Conservation (phyloP, 1,140 invertebrate genomes). For the Drosophila parabipectinata region DNA sequence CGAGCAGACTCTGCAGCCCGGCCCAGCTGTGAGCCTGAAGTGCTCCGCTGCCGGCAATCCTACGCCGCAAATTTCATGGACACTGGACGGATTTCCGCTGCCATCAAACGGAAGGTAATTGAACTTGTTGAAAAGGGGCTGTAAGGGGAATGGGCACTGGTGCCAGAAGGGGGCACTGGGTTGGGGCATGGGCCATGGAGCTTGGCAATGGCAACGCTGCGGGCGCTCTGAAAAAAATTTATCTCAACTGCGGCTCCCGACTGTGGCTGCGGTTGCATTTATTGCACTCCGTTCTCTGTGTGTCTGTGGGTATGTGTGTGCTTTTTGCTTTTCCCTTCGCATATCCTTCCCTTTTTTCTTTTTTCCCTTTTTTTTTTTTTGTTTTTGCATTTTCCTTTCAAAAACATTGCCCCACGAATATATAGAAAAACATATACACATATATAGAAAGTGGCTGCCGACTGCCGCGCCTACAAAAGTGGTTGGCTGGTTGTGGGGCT, state of each 20-base stretch:
- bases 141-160: not conserved
- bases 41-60: conserved; percentile 94
- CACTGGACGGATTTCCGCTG: conserved; percentile 91
- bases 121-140: conserved; percentile 80
- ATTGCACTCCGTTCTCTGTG: conserved; percentile 63
- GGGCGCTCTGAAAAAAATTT: conserved; percentile 47
- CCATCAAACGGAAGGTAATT: conserved; percentile 89
- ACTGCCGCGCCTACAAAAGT: conserved; percentile 58
- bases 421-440: conserved; percentile 53
- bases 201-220: conserved; percentile 70
- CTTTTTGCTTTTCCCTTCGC: conserved; percentile 29
- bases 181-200: conserved; percentile 4
- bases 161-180: not conserved
- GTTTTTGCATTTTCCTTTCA: conserved; percentile 69
- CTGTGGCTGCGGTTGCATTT: conserved; percentile 67
- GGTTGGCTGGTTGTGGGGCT: conserved; percentile 9
- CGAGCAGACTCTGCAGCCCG: conserved; percentile 92
- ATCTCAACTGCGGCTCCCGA: conserved; percentile 56
- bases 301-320: conserved; percentile 34
- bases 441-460: conserved; percentile 71
- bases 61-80: conserved; percentile 92
- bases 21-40: conserved; percentile 92
- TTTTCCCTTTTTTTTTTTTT: conserved; percentile 39
- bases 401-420: conserved; percentile 64
- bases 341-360: conserved; percentile 25